Percentiles rank a stretch among this genome's conserved stretches.
Evolutionary conservation across 2,888 invertebrate genomes (phyloP).

Genomic region (Amorpha juglandis): DNA sequence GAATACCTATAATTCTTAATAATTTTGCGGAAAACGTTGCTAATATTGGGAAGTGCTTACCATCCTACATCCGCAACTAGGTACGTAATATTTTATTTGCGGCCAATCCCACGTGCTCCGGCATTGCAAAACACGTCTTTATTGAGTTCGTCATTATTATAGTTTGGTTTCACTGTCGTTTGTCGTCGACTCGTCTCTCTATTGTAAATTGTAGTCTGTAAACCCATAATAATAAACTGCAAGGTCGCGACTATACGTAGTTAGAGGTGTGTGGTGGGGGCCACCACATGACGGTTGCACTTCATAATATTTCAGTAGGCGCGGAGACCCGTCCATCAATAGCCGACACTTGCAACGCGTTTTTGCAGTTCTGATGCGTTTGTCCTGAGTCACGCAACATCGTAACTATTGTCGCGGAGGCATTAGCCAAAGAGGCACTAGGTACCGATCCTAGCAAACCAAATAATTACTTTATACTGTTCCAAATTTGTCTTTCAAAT

Average conservation of each 20-base stretch:
- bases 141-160: slow-evolving; percentile 64
- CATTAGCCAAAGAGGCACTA: not conserved
- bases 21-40: slow-evolving; percentile 16
- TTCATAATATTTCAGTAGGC: slow-evolving; percentile 63
- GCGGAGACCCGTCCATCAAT: slow-evolving; percentile 32
- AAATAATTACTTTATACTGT: not conserved
- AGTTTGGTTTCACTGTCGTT: slow-evolving; percentile 72
- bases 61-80: slow-evolving; percentile 24
- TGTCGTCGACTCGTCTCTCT: slow-evolving; percentile 70
- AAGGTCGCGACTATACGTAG: slow-evolving; percentile 66
- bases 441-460: not conserved
- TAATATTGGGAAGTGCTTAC: slow-evolving; percentile 13
- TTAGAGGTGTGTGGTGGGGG: slow-evolving; percentile 61
- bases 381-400: slow-evolving; percentile 7
- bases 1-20: not conserved
- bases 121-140: slow-evolving; percentile 61
- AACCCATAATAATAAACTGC: slow-evolving; percentile 81
- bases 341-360: slow-evolving; percentile 25
- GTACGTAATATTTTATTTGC: slow-evolving; percentile 49
- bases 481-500: not conserved
- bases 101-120: slow-evolving; percentile 58
- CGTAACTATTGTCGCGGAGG: not conserved
- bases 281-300: slow-evolving; percentile 62
- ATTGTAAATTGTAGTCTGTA: slow-evolving; percentile 81
- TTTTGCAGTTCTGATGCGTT: slow-evolving; percentile 6